Evolutionary conservation across 2,888 invertebrate genomes (phyloP), one percentile per base, ranked within the genome.

Genomic region (Spilarctia lutea): DNA sequence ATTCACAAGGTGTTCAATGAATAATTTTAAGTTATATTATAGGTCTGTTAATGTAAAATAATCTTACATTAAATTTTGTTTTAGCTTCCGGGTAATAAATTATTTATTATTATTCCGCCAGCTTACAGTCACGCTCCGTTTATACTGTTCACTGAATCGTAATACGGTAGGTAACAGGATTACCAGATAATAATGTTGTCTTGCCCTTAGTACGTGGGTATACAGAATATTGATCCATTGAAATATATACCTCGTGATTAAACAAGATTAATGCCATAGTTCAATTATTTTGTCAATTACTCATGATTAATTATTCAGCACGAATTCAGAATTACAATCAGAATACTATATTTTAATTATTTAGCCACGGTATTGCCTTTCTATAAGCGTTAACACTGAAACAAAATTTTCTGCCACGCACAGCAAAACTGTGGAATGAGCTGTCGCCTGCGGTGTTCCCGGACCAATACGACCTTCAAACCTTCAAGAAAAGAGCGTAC

Each of bases 71-170:
- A 24, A 56, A n/a, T 56, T 56, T 56, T n/a, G n/a, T 2, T 11
- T 56, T 56, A 16, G 16, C 13, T 60, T 60, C 60, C n/a, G n/a
- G 27, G 6, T 60, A 16, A 6, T n/a, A 60, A 60, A 60, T 27
- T 11, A 27, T 60, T 60, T 60, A 27, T 16, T 60, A 27, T 27
- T 60, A 56, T 56, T 56, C n/a, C 3, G 56, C 10, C 13, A n/a
- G n/a, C 11, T 52, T n/a, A 72, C 52, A 66, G 65, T 33, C 42
- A 11, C 65, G 33, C n/a, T 72, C 52, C 27, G 27, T 52, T 27
- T 72, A 72, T 52, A 72, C 65, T 52, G 65, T 30, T 72, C 72
- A 72, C 56, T 72, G 66, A 66, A 67, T 72, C 66, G 65, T 71
- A 52, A 42, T 42, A 67, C 56, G 30, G 39, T 72, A 45, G 39